Percentiles rank a stretch among this genome's conserved stretches.
Conservation (phyloP, 2,888 invertebrate genomes). For the Scaeva pyrastri region DNA sequence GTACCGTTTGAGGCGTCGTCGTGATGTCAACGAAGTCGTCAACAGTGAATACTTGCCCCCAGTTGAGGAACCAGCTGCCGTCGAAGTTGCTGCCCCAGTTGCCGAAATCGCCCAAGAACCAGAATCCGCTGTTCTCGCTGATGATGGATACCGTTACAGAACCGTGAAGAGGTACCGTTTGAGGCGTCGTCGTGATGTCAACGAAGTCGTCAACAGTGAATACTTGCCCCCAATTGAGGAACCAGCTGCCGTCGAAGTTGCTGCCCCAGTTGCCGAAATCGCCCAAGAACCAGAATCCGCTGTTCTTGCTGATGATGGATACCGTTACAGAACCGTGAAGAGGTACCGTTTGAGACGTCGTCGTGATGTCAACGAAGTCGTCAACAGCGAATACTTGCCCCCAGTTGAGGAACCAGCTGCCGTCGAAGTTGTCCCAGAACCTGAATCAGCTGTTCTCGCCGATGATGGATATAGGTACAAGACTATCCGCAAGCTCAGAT, state of each 20-base stretch:
- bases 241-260: conserved; percentile 41
- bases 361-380: conserved; percentile 78
- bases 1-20: conserved; percentile 69
- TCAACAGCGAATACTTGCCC: conserved; percentile 62
- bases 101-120: conserved; percentile 40
- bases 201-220: conserved; percentile 79
- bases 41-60: conserved; percentile 66
- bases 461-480: conserved; percentile 56
- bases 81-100: conserved; percentile 60
- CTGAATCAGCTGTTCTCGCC: conserved; percentile 38
- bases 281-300: conserved; percentile 23
- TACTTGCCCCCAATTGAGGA: conserved; percentile 78
- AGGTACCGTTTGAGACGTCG: conserved; percentile 62
- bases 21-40: conserved; percentile 78
- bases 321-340: conserved; percentile 65
- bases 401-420: conserved; percentile 35
- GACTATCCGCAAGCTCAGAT: conserved; percentile 59
- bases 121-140: conserved; percentile 53
- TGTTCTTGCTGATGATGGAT: conserved; percentile 59
- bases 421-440: conserved; percentile 44
- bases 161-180: conserved; percentile 61
- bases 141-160: conserved; percentile 71
- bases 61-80: conserved; percentile 43
- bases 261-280: conserved; percentile 26
- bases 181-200: conserved; percentile 77